Evolutionary conservation across 2,888 invertebrate genomes (phyloP).

Genomic region (Ophioninae sp.): DNA sequence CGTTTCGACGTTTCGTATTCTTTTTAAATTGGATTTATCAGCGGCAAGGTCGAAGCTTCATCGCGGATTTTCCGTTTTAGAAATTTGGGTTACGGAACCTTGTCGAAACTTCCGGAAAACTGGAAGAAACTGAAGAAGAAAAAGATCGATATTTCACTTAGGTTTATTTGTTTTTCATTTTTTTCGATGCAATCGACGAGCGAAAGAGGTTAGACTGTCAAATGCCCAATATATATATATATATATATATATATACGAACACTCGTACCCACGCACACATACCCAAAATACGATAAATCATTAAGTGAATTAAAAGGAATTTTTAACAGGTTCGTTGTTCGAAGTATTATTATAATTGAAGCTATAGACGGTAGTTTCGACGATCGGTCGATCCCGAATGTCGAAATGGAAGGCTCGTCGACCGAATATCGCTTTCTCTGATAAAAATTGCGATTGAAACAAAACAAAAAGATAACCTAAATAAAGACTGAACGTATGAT

Average conservation of each 20-base stretch:
- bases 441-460: background rate
- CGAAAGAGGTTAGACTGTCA: constrained; percentile 20
- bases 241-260: constrained; percentile 36
- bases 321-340: constrained; percentile 47
- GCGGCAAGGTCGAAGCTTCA: background rate
- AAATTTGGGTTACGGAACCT: background rate
- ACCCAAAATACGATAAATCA: background rate
- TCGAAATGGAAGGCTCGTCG: constrained; percentile 61
- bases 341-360: constrained; percentile 54
- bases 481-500: constrained; percentile 71
- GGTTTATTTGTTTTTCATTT: background rate
- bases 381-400: constrained; percentile 44
- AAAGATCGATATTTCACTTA: too few species aligned
- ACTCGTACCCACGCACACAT: constrained; percentile 41
- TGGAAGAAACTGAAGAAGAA: too few species aligned
- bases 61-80: background rate
- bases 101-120: background rate
- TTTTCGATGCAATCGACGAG: constrained; percentile 33
- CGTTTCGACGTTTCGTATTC: background rate
- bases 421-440: constrained; percentile 33
- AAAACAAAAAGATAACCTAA: constrained; percentile 47
- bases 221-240: constrained; percentile 36
- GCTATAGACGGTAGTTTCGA: constrained; percentile 4
- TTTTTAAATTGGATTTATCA: background rate
- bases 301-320: constrained; percentile 33